Evolutionary conservation across 2,113 vertebrate species (phyloP).

Genomic region (Toxotes chatareus): DNA sequence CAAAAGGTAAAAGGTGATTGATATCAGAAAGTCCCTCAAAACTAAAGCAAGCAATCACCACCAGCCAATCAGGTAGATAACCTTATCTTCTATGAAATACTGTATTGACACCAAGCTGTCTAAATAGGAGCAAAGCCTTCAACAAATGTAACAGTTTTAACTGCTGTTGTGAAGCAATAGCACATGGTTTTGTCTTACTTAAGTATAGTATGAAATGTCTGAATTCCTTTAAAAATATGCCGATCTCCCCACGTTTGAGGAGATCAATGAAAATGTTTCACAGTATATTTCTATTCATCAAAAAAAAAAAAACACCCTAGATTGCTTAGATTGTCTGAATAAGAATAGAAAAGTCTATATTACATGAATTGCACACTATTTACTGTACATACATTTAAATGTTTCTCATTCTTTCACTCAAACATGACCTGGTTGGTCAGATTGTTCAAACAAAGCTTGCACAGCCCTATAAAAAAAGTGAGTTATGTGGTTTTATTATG

Average conservation of each 20-base stretch:
- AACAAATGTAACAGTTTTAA: background rate
- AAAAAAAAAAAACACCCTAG: background rate
- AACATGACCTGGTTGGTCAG: background rate
- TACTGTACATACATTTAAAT: background rate
- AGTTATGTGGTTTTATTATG: background rate
- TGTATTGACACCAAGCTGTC: background rate
- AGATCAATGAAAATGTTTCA: background rate
- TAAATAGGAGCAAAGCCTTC: background rate
- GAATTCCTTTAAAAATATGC: background rate
- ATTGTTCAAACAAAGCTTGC: background rate
- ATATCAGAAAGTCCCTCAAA: conserved; percentile 16
- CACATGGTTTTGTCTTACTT: background rate
- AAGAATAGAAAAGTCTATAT: background rate
- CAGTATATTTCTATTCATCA: no score
- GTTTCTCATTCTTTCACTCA: background rate
- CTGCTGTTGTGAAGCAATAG: conserved; percentile 1
- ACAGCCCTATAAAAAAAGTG: background rate
- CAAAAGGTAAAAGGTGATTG: conserved; percentile 11
- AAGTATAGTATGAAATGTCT: background rate
- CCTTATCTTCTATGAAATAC: background rate
- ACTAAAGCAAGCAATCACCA: background rate
- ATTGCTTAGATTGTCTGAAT: background rate
- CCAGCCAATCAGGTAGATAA: background rate
- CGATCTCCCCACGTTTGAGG: background rate
- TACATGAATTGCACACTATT: background rate